Base-by-base conservation (phyloP, 1,140 invertebrate species). In the Ruditapes philippinarum region DNA sequence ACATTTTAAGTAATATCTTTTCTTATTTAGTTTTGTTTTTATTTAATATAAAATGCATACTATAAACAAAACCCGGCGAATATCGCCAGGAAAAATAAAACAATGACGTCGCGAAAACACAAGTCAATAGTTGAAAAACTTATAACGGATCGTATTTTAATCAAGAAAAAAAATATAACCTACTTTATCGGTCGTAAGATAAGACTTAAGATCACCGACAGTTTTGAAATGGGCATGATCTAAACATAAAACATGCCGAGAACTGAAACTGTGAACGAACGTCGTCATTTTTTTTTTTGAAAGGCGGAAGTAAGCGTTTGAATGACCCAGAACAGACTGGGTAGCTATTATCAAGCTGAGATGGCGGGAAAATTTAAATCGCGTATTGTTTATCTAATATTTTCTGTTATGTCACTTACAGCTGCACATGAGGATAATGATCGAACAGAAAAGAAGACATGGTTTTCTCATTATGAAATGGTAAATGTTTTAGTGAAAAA, bases 261-360 rank as follows among this genome's bases (percentile, higher is more conserved):
- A 80, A 70, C 73, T 45, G 33, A 88, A 79, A 78, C 76, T 88
- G 40, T 88, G 76, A 65, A 88, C 62, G 31, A 88, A 88, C 74
- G 76, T 70, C 57, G 76, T 57, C 54, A 80, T 80, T 80, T 60
- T 33, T 7, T 19, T 1, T 49, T 78, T 78, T 78, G 25, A 51
- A 74, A 70, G 36, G 42, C 73, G 73, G 73, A 78, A 78, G 73
- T 28, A 78, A 78, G 73, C 49, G 36, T 38, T 40, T 28, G 17
- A 28, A 76, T 45, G 73, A 76, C 22, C 25, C 0, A 25, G 73
- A 76, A 33, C 40, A 62, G 65, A 22, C 65, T 70, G 33, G 65
- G 36, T 70, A 17, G 33, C 33, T 0, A 28, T 38, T 3, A 22
- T 28, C 3, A 70, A 70, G 65, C 38, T 38, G 33, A 38, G 65